Evolutionary conservation across 2,888 invertebrate genomes (phyloP), one percentile per base, ranked within the genome.

Genomic region (Caenorhabditis sulstoni): DNA sequence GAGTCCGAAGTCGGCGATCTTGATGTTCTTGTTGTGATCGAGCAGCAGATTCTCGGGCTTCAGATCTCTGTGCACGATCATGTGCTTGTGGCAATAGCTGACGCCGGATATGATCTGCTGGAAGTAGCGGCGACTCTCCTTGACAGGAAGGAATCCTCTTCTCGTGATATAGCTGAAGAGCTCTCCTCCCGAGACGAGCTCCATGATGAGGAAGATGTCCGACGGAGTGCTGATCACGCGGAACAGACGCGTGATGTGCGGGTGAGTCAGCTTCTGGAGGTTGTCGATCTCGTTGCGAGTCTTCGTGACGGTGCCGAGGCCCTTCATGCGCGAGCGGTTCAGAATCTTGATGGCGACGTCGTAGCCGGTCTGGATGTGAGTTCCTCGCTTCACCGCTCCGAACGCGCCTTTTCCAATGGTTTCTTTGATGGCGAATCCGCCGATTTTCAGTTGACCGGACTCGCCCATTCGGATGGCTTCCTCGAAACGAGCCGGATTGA

Each of bases 181-280:
- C 91, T 99, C 99, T 37, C 99, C 99, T 4, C 99, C 99, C 67
- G 96, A 95, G 0, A 99, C 99, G 93, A 97, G 98, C 92, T 99
- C 99, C 98, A 99, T 97, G 81, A 99, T 96, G 97, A 99, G 98
- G 91, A 99, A 99, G 90, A 99, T 99, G 91, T 99, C 98, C 29
- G 97, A 96, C 7, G 98, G 98, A n/a, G 99, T 99, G 85, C 97
- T 97, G 84, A 97, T 96, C 22, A 96, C 95, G 92, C 95, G 94
- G 90, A 94, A 94, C 92, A 99, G 91, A 92, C 98, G 98, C 82
- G 99, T 99, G 87, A 99, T 99, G 91, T 99, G 99, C 4, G 99
- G 99, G 93, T 99, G 99, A 83, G 97, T 93, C 90, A 99, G 99
- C 16, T 98, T 93, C 91, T 98, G 97, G 37, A 99, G 93, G 92